Base-by-base conservation (phyloP, 1,140 invertebrate genomes). In the Brachionus rotundiformis region DNA sequence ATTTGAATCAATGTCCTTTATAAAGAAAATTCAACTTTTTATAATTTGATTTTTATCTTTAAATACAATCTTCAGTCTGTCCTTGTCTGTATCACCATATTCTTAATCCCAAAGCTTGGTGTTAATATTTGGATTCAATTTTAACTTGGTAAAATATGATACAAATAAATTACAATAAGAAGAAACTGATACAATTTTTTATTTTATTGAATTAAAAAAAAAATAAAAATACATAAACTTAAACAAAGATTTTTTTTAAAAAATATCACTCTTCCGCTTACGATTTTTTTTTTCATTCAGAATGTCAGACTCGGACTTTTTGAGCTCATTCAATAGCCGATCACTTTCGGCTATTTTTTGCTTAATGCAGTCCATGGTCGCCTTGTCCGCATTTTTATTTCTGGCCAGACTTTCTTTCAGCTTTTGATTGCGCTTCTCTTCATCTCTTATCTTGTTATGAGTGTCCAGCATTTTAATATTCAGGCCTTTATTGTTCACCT, bases 181-280 rank as follows among this genome's bases (percentile, higher is more conserved):
- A n/a, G n/a, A n/a, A n/a, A n/a, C n/a, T n/a, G n/a, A n/a, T n/a
- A n/a, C n/a, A n/a, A n/a, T n/a, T n/a, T n/a, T n/a, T n/a, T n/a
- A n/a, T n/a, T n/a, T n/a, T n/a, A n/a, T n/a, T 65, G 7, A 65
- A 65, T 11, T 2, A 29, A 65, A 65, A 29, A n/a, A 27, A 27
- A 27, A 3, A 13, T 33, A 65, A 0, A 65, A 27, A 33, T 5
- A 33, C 25, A 65, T 27, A 65, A 1, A 27, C 19, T 27, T 65
- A 11, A 27, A 29, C 6, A 31, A 7, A 59, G 0, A 59, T 4
- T 19, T 16, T 59, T 19, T 73, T 79, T 79, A 79, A 79, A 79
- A 79, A 36, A 79, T 33, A 13, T 79, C 76, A 29, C 44, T 59
- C 59, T 79, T 79, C 25, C 29, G 1, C n/a, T 79, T 79, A 13